A percentile compares a stretch with the other conserved stretches of the same genome.
Conservation (phyloP, 2,797 vertebrate species). For the Takifugu rubripes region DNA sequence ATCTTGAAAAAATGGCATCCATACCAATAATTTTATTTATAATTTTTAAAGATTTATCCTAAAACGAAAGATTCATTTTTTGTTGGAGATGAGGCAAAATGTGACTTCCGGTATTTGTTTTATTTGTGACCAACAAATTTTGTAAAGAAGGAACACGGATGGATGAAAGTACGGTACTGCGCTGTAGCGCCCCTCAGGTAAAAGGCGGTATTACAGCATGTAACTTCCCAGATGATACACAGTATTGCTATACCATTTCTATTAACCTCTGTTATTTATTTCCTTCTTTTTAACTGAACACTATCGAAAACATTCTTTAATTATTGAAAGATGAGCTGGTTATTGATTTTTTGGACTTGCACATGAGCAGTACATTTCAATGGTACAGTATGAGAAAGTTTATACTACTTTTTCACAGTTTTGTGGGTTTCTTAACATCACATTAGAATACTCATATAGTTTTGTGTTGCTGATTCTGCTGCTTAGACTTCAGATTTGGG, state of each 20-base stretch:
- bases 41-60: not conserved
- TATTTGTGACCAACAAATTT: constrained; percentile 24
- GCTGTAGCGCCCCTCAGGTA: constrained; percentile 29
- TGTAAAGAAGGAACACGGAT: constrained; percentile 11
- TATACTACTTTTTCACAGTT: too few relatives aligned
- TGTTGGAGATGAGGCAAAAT: not conserved
- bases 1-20: constrained; percentile 62
- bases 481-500: too few relatives aligned
- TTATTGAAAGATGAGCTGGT: too few relatives aligned
- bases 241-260: not conserved
- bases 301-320: too few relatives aligned
- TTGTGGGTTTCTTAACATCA: too few relatives aligned
- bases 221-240: not conserved
- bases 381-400: too few relatives aligned
- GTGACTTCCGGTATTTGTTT: constrained; percentile 7
- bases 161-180: not conserved
- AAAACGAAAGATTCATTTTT: not conserved
- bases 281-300: too few relatives aligned
- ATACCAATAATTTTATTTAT: constrained; percentile 23
- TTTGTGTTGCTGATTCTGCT: too few relatives aligned
- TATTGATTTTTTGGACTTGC: too few relatives aligned
- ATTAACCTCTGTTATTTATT: too few relatives aligned
- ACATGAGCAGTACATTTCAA: too few relatives aligned
- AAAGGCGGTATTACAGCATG: not conserved
- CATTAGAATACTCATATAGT: too few relatives aligned